Evolutionary conservation across 2,888 invertebrate species (phyloP).

Genomic region (Lasiommata megera): DNA sequence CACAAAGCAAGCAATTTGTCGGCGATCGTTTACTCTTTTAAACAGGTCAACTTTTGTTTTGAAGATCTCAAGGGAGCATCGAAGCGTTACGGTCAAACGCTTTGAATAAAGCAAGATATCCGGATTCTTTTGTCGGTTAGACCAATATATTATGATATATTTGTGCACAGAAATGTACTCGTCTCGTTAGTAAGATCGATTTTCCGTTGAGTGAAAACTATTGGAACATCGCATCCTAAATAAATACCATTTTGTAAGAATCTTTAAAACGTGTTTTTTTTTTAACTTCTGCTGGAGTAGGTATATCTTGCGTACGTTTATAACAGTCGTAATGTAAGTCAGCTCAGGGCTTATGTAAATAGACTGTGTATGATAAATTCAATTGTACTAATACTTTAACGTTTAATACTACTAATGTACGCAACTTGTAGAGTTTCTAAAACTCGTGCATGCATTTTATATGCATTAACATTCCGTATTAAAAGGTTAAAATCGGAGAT

Average conservation of each 20-base stretch:
- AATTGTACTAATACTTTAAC: not conserved
- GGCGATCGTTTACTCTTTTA: not conserved
- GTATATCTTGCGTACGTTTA: too few relatives aligned
- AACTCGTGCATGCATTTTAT: not conserved
- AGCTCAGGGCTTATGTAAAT: not conserved
- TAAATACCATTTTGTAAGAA: too few relatives aligned
- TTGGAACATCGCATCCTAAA: too few relatives aligned
- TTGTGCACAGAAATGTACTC: too few relatives aligned
- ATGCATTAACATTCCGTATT: too few relatives aligned
- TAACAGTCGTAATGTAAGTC: not conserved
- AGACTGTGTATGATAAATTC: not conserved
- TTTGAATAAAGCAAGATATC: not conserved
- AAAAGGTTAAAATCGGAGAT: too few relatives aligned
- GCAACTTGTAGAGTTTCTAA: not conserved
- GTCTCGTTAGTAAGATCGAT: too few relatives aligned
- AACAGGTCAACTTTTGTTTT: conserved; percentile 1
- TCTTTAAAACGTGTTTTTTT: too few relatives aligned
- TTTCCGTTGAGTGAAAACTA: too few relatives aligned
- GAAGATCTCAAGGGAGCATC: not conserved
- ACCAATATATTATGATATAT: not conserved
- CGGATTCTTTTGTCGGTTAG: not conserved
- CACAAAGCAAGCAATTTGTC: conserved; percentile 1
- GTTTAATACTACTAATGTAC: not conserved
- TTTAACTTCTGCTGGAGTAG: too few relatives aligned
- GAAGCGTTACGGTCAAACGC: not conserved